Conservation (phyloP, 2,888 invertebrate genomes). For the Prosopocoilus inquinatus region DNA sequence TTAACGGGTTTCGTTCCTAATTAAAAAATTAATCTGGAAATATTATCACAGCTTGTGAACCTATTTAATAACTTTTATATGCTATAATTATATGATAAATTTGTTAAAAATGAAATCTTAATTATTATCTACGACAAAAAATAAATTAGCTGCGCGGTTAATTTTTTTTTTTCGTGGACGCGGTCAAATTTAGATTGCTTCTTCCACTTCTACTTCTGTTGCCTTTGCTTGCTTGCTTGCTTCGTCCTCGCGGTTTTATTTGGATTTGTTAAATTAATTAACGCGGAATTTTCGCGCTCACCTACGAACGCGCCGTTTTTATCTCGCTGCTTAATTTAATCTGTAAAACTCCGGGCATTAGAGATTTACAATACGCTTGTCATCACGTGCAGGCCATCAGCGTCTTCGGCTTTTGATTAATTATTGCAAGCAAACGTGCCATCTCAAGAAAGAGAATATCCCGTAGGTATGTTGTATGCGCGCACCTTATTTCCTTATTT, state of each 20-base stretch:
- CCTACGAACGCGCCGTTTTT: neutral
- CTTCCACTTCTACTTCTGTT: neutral
- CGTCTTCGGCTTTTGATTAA: slow-evolving; percentile 4
- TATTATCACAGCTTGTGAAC: neutral
- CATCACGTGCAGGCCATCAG: slow-evolving; percentile 7
- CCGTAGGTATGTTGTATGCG: neutral
- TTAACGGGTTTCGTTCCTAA: neutral
- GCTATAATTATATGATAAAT: slow-evolving; percentile 23
- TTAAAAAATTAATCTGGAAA: neutral
- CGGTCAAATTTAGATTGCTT: slow-evolving; percentile 1
- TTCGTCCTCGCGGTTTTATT: neutral
- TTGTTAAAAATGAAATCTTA: slow-evolving; percentile 24
- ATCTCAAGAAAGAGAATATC: slow-evolving; percentile 1
- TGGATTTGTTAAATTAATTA: neutral
- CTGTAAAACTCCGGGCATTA: slow-evolving; percentile 8
- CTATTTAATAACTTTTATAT: slow-evolving; percentile 15
- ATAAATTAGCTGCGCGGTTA: slow-evolving; percentile 17
- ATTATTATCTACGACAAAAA: slow-evolving; percentile 22
- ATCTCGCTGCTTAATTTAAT: slow-evolving; percentile 11
- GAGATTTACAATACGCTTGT: slow-evolving; percentile 11
- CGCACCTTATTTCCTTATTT: neutral
- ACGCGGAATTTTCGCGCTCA: neutral
- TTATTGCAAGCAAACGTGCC: slow-evolving; percentile 2
- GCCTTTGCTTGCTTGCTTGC: too few relatives aligned
- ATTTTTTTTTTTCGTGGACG: neutral